Conservation (phyloP, 2,888 invertebrate genomes). For the Polyploca ridens region DNA sequence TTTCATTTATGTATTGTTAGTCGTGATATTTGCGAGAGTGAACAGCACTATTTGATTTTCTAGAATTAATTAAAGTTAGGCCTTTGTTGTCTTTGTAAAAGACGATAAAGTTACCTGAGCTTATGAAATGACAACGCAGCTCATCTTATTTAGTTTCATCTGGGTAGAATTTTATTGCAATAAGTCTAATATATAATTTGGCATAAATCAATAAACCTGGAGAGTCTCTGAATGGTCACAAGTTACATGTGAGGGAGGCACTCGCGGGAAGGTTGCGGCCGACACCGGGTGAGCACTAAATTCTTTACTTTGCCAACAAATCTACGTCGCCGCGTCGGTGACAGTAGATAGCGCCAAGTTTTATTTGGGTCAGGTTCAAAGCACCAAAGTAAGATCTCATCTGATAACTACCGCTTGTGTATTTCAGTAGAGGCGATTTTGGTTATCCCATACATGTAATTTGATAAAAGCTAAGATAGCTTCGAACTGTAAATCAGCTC, state of each 20-base stretch:
- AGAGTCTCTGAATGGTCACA: background rate
- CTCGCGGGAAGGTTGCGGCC: constrained; percentile 41
- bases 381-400: constrained; percentile 41
- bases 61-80: background rate
- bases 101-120: no score
- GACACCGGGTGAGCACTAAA: constrained; percentile 64
- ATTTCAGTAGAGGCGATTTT: background rate
- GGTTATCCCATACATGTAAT: background rate
- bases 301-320: constrained; percentile 67
- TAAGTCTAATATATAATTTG: background rate
- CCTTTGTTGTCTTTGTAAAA: background rate
- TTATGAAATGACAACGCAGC: no score
- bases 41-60: background rate
- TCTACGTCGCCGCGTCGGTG: constrained; percentile 52
- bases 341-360: constrained; percentile 54
- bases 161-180: background rate
- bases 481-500: background rate
- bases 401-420: constrained; percentile 37
- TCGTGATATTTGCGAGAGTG: background rate
- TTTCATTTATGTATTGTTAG: background rate
- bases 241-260: constrained; percentile 13
- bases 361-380: constrained; percentile 68
- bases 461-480: background rate
- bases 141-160: no score
- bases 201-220: background rate